Percentiles rank a stretch among this genome's conserved stretches.
Conservation (phyloP, 2,113 vertebrate species). For the Petromus typicus region DNA sequence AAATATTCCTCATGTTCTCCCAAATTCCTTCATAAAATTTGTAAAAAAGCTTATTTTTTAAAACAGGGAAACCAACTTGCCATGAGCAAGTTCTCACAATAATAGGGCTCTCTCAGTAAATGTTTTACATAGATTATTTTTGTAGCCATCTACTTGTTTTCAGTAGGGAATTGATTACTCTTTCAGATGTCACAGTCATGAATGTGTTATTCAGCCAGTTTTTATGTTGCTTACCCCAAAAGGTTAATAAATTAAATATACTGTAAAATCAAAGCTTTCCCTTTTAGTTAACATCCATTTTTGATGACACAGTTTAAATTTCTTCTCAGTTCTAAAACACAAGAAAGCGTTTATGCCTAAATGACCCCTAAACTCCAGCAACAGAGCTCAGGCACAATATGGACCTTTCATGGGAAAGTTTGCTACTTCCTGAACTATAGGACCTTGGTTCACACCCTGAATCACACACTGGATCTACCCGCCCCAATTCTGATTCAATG, state of each 20-base stretch:
- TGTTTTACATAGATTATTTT: slow-evolving; percentile 42
- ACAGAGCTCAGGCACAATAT: background rate
- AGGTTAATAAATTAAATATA: background rate
- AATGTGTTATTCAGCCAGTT: background rate
- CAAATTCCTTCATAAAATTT: slow-evolving; percentile 54
- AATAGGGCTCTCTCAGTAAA: background rate
- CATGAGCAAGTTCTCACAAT: background rate
- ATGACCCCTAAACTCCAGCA: background rate
- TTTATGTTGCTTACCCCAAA: slow-evolving; percentile 8
- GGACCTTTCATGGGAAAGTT: background rate
- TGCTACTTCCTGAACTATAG: background rate
- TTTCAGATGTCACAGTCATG: background rate
- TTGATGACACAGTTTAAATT: background rate
- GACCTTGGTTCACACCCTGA: background rate
- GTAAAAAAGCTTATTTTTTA: background rate
- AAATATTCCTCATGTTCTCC: background rate
- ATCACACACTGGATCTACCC: background rate
- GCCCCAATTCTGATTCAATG: background rate
- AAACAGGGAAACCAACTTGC: slow-evolving; percentile 48
- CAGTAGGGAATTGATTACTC: background rate
- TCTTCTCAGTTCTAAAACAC: slow-evolving; percentile 38
- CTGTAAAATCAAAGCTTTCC: background rate
- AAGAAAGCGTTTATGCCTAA: background rate
- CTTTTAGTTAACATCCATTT: background rate
- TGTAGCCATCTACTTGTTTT: background rate